phyloP scores from a whole-genome alignment of 2,113 vertebrate species.

The Nesogale talazaci region DNA sequence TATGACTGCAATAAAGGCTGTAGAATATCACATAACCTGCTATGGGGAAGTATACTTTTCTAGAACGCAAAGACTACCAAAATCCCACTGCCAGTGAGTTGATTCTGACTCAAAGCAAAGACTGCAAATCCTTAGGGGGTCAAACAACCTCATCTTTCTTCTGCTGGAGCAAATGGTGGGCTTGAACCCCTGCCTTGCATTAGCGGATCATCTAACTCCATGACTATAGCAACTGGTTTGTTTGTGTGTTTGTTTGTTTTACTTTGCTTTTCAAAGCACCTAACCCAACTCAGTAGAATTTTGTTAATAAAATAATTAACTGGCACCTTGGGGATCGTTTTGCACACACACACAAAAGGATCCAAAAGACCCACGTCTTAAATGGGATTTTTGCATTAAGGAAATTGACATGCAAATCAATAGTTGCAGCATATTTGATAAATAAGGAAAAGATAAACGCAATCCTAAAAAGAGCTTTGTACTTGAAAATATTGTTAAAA shows the following conservation, averaged over 20 bases:
- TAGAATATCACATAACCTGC: neutral
- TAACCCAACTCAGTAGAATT: neutral
- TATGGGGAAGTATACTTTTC: too few relatives aligned
- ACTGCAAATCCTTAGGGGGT: too few relatives aligned
- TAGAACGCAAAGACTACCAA: too few relatives aligned
- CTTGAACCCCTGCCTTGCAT: too few relatives aligned
- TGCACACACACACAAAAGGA: neutral
- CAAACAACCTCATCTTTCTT: too few relatives aligned
- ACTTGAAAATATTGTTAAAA: neutral
- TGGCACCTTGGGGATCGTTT: neutral
- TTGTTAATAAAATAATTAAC: conserved; percentile 21
- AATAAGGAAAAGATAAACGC: neutral
- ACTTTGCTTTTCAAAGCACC: neutral
- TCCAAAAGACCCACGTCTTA: neutral
- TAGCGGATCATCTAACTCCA: neutral
- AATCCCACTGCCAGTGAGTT: too few relatives aligned
- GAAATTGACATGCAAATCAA: neutral
- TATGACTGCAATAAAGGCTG: neutral
- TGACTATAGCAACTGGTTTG: neutral
- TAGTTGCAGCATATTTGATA: neutral
- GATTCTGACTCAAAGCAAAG: too few relatives aligned
- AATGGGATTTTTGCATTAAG: neutral
- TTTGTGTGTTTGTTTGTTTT: too few relatives aligned
- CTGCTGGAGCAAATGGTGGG: too few relatives aligned
- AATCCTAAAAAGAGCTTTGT: conserved; percentile 13